A percentile compares a stretch with the other conserved stretches of the same genome.
These are phyloP conservation scores for Phaethon lepturus DNA, from an alignment of 2,113 vertebrate species.

Conservation along the genomic window DNA sequence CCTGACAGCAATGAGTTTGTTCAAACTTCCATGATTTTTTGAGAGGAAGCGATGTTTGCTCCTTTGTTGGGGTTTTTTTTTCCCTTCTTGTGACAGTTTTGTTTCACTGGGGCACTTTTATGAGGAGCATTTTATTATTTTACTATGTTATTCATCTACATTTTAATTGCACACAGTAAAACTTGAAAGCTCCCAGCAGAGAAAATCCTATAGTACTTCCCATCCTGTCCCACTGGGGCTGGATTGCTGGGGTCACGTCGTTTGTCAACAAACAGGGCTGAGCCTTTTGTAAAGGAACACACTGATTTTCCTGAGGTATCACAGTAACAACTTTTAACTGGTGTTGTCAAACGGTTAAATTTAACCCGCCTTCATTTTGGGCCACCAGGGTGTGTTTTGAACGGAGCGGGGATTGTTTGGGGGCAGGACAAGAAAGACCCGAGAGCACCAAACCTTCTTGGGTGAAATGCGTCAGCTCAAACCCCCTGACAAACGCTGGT, in stretches of 20 bases:
- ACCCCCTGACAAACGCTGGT: not conserved
- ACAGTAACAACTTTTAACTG: not conserved
- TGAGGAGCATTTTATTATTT: constrained; percentile 58
- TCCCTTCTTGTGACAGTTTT: not conserved
- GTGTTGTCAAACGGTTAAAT: not conserved
- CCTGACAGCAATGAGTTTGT: not conserved
- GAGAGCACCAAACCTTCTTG: not conserved
- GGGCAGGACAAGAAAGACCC: not conserved
- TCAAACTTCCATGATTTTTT: constrained; percentile 13
- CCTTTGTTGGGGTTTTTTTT: not conserved
- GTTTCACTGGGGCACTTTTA: constrained; percentile 41
- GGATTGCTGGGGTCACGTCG: not conserved
- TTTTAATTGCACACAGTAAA: constrained; percentile 66
- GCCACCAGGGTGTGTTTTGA: not conserved
- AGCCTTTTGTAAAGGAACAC: not conserved
- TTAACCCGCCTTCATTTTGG: not conserved
- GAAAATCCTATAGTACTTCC: constrained; percentile 34
- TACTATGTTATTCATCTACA: constrained; percentile 53
- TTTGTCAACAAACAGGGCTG: constrained; percentile 1
- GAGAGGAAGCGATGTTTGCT: constrained; percentile 22
- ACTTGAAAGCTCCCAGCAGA: constrained; percentile 65
- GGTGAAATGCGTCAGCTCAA: not conserved
- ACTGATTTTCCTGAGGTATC: not conserved
- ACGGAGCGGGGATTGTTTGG: not conserved
- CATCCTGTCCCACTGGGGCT: constrained; percentile 52